Evolutionary conservation across 2,797 vertebrate genomes (phyloP), one percentile per base, ranked within the genome.

Genomic region (Toxotes lorentzi): DNA sequence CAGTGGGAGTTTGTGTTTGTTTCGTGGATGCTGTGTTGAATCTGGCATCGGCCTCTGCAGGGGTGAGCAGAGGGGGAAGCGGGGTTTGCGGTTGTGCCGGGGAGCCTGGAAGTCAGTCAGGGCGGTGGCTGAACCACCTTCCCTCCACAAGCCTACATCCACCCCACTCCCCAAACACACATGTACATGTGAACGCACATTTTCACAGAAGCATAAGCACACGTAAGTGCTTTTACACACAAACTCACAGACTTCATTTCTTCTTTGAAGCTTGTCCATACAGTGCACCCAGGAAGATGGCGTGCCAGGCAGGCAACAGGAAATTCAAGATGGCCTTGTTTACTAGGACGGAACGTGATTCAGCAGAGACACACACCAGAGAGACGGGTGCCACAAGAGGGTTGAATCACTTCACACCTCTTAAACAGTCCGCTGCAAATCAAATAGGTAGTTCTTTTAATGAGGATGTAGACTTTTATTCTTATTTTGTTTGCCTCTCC

Each of bases 21-120:
- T 92, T 90, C 85, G 70, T 80, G 88, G 90, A 92, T 76, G 91
- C 91, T 85, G 86, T 92, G 91, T 91, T 92, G 93, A 90, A 91
- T 91, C 84, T 93, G 92, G 88, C 92, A 17, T 69, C 54, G n/a
- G 85, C 84, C 86, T 80, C 68, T 82, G 80, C 82, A 86, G 85
- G 91, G 89, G 83, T 89, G 84, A 78, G 71, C 21, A 56, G 76
- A 67, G 83, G 56, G 73, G 79, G 50, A 35, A 23, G 68, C 4
- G 3, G 70, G 86, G 83, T 75, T 89, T 95, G 94, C 40, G 94
- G 95, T 95, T 94, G 85, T 76, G 70, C 76, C 45, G 83, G 91
- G 94, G 93, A 93, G 93, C 93, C 93, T 95, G 93, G 94, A 95
- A 96, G 94, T 95, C 92, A 94, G 92, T 95, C 91, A 94, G 92